Conservation (phyloP, 2,113 vertebrate species). For the Pseudorectes ferrugineus region DNA sequence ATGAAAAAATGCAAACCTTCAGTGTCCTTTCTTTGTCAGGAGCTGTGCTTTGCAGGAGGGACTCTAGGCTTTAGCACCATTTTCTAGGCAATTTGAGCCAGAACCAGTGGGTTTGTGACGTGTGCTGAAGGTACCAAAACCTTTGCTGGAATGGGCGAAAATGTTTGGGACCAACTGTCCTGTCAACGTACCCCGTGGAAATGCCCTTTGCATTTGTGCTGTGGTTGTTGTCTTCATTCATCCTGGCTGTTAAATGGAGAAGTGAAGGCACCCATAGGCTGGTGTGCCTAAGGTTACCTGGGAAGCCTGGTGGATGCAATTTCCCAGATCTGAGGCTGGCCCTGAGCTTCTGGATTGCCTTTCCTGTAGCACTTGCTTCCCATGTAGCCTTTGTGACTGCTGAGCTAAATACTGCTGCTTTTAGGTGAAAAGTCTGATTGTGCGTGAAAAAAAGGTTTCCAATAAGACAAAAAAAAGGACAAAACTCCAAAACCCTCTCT, state of each 20-base stretch:
- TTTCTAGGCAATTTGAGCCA: neutral
- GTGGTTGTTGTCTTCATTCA: neutral
- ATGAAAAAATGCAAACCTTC: neutral
- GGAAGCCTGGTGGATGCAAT: neutral
- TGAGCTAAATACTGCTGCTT: neutral
- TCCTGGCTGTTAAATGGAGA: neutral
- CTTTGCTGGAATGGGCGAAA: neutral
- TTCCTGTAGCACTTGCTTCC: neutral
- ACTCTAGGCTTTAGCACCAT: neutral
- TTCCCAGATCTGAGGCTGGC: neutral
- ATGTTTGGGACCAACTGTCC: neutral
- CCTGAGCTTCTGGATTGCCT: neutral
- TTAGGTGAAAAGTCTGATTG: neutral
- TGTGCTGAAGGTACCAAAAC: neutral
- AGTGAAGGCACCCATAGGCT: neutral
- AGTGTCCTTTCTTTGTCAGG: neutral
- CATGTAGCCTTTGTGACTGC: accelerated
- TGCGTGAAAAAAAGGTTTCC: neutral
- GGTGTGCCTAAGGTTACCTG: neutral
- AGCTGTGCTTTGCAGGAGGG: neutral
- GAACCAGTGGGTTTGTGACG: neutral
- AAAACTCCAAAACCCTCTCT: neutral
- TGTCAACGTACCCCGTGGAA: neutral
- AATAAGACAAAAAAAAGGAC: neutral
- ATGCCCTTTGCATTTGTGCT: neutral